Conservation (phyloP, 2,113 vertebrate species). For the Campylomormyrus numenius region DNA sequence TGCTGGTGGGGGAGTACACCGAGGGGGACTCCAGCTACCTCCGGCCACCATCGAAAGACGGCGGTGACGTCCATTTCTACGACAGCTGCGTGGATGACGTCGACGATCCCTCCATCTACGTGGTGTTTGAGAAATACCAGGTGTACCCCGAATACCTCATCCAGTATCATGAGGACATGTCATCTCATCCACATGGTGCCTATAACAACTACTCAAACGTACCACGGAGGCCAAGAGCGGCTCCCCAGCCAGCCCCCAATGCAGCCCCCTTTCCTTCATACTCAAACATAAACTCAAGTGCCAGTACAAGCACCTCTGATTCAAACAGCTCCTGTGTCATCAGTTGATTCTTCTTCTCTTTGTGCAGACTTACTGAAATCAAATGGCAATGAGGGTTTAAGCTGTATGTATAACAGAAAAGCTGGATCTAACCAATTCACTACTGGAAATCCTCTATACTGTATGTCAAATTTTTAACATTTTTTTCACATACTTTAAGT, state of each 20-base stretch:
- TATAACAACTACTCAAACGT: background rate
- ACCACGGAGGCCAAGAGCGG: background rate
- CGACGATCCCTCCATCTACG: conserved; percentile 74
- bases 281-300: background rate
- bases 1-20: conserved; percentile 75
- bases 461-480: background rate
- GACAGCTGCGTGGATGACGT: conserved; percentile 81
- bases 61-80: conserved; percentile 53
- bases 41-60: conserved; percentile 68
- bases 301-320: background rate
- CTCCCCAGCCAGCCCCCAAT: background rate
- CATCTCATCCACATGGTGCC: no score
- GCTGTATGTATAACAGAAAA: background rate
- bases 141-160: conserved; percentile 88
- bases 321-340: background rate
- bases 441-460: background rate
- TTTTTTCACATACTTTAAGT: background rate
- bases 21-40: conserved; percentile 55
- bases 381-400: background rate
- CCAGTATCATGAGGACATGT: conserved; percentile 50
- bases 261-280: background rate
- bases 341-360: background rate
- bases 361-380: background rate
- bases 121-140: conserved; percentile 84
- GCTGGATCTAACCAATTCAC: background rate